Conservation (phyloP, 2,888 invertebrate genomes). For the Pammene aurita region DNA sequence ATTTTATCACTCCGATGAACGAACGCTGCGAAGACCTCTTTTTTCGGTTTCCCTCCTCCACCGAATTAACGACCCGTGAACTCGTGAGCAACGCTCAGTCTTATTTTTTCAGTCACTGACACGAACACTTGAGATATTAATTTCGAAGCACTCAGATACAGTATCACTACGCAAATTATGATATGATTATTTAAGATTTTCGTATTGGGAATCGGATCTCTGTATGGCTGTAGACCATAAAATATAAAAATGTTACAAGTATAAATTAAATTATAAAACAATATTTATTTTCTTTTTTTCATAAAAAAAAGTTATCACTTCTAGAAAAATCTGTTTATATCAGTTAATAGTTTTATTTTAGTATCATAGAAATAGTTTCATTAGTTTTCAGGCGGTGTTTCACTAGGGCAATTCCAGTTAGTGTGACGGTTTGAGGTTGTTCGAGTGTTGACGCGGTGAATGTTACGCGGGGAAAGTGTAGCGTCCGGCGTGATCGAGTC, state of each 20-base stretch:
- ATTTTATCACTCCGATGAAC: constrained; percentile 79
- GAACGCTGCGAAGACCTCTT: constrained; percentile 69
- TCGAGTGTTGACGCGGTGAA: constrained; percentile 71
- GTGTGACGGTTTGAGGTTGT: constrained; percentile 71
- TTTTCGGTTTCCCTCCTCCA: constrained; percentile 66
- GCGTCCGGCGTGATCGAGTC: constrained; percentile 49
- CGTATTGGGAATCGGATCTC: constrained; percentile 17
- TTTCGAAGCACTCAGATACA: constrained; percentile 52
- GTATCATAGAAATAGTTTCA: constrained; percentile 49
- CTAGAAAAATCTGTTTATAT: constrained; percentile 47
- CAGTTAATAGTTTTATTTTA: constrained; percentile 43
- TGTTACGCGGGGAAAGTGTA: constrained; percentile 62
- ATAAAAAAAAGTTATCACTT: constrained; percentile 60
- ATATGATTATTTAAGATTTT: constrained; percentile 38
- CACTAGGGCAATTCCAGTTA: constrained; percentile 72
- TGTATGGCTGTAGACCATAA: neutral
- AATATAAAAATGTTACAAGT: constrained; percentile 27
- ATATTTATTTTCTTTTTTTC: constrained; percentile 41
- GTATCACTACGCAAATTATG: constrained; percentile 57
- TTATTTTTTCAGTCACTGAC: constrained; percentile 72
- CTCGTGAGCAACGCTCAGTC: constrained; percentile 68
- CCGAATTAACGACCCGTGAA: constrained; percentile 78
- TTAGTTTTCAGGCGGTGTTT: constrained; percentile 57
- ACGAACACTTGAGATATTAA: constrained; percentile 66
- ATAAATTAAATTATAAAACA: constrained; percentile 36